These are phyloP conservation scores for Drosophila sturtevanti DNA, from an alignment of 1,140 invertebrate genomes.

Conservation along the genomic window DNA sequence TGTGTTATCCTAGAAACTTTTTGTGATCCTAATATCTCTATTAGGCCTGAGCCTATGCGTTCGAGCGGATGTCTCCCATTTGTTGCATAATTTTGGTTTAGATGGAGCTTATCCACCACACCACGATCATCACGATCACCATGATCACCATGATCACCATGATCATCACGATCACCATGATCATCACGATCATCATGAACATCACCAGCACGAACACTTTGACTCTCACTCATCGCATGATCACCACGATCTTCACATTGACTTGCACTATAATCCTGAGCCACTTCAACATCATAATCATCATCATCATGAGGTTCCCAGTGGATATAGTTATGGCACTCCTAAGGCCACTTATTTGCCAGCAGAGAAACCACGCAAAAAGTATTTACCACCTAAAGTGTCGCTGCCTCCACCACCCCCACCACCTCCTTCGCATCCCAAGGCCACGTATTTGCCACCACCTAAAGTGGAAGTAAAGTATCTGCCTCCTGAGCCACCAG, in stretches of 20 bases:
- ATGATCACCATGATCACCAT: slow-evolving; percentile 40
- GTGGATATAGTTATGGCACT: slow-evolving; percentile 59
- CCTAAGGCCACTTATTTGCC: slow-evolving; percentile 26
- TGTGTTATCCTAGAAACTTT: slow-evolving; percentile 35
- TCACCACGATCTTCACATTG: slow-evolving; percentile 42
- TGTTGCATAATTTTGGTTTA: slow-evolving; percentile 37
- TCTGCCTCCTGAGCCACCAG: slow-evolving; percentile 36
- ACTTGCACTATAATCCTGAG: slow-evolving; percentile 45
- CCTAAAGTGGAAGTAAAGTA: slow-evolving; percentile 28
- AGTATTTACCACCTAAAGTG: slow-evolving; percentile 51
- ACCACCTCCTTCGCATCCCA: slow-evolving; percentile 40
- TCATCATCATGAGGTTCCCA: slow-evolving; percentile 27
- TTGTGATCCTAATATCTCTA: slow-evolving; percentile 53
- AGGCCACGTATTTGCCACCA: slow-evolving; percentile 41
- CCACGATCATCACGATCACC: slow-evolving; percentile 20
- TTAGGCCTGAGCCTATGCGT: slow-evolving; percentile 26
- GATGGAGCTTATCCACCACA: slow-evolving; percentile 30
- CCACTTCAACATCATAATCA: slow-evolving; percentile 41
- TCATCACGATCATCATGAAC: slow-evolving; percentile 40
- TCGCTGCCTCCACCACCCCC: slow-evolving; percentile 54
- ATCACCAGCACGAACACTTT: slow-evolving; percentile 34
- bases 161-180: slow-evolving; percentile 44
- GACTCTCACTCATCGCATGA: slow-evolving; percentile 19
- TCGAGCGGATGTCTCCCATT: slow-evolving; percentile 60
- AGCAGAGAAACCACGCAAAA: slow-evolving; percentile 44